Base-by-base conservation (phyloP, 1,140 invertebrate genomes). In the Coenobita brevimanus region DNA sequence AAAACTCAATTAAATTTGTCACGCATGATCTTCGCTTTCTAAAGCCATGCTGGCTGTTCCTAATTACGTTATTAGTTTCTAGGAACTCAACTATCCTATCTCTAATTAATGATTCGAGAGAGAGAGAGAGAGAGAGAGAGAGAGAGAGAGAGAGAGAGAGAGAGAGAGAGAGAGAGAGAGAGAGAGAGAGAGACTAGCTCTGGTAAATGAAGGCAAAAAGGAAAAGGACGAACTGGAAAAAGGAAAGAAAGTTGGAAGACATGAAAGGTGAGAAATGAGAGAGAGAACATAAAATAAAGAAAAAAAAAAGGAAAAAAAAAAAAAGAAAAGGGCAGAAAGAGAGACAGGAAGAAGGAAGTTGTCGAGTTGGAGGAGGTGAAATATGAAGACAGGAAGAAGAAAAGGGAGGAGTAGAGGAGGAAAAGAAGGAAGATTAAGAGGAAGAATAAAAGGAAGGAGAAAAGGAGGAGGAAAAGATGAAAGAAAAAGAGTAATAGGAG, bases 51-150 rank as follows among this genome's bases (percentile, higher is more conserved):
- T n/a, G n/a, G n/a, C n/a, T n/a, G n/a, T n/a, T n/a, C n/a, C n/a
- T n/a, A n/a, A n/a, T n/a, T n/a, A n/a, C n/a, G n/a, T n/a, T n/a
- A n/a, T n/a, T n/a, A n/a, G n/a, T n/a, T n/a, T n/a, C n/a, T n/a
- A n/a, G n/a, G n/a, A n/a, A n/a, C n/a, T n/a, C n/a, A n/a, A n/a
- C n/a, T n/a, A n/a, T n/a, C n/a, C n/a, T n/a, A n/a, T n/a, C n/a
- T n/a, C n/a, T n/a, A n/a, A n/a, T n/a, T n/a, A n/a, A n/a, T n/a
- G n/a, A n/a, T n/a, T n/a, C n/a, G n/a, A n/a, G n/a, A n/a, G n/a
- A n/a, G n/a, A n/a, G n/a, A n/a, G n/a, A n/a, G n/a, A n/a, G 38
- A 78, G 75, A 50, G 0, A 78, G 75, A 24, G 50, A 24, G 75
- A 2, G 75, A n/a, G 46, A 17, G 50, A 15, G 75, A 2, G 75